Base-by-base conservation (phyloP, 1,140 invertebrate genomes). In the Ceratosolen solmsi region DNA sequence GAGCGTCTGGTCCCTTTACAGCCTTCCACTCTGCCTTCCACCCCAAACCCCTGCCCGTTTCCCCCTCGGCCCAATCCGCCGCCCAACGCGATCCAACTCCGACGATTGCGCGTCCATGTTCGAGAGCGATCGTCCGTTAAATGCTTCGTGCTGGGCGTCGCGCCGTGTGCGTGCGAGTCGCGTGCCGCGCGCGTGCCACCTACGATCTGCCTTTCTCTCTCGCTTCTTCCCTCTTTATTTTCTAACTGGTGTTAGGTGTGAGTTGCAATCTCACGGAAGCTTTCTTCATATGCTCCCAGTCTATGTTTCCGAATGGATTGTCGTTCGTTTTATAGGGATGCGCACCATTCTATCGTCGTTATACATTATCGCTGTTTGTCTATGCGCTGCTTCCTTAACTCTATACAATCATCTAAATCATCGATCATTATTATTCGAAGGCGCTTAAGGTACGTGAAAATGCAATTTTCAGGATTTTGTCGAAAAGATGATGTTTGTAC, bases 41-140 rank as follows among this genome's bases (percentile, higher is more conserved):
- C 13, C 41, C 60, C n/a, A n/a, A n/a, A n/a, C n/a, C 30, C 3
- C 7, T 25, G 17, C 17, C 60, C 27, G 54, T 22, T 4, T 4
- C 54, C 20, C 3, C 9, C 54, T 4, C 54, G 3, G 54, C 54
- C 8, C 7, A 5, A 17, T 17, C 54, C 63, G 17, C n/a, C 82
- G 75, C 76, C 46, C 9, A 11, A 65, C 60, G 33, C 63, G 0
- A 1, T 9, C 41, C 1, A 20, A 22, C 7, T n/a, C 25, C n/a
- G 20, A 75, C n/a, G n/a, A n/a, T n/a, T 84, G 86, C 87, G 87
- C 86, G 86, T 86, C 85, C 87, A 84, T 86, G 89, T 90, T 91
- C 88, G 87, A 91, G 87, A 89, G 90, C 89, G 89, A 91, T 91
- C 90, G 90, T 89, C 89, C 90, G 90, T 91, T 91, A 91, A 91